Percentiles rank a stretch among this genome's conserved stretches.
These are phyloP conservation scores for Morinoia aosen DNA, from an alignment of 2,888 invertebrate genomes.

Conservation along the genomic window DNA sequence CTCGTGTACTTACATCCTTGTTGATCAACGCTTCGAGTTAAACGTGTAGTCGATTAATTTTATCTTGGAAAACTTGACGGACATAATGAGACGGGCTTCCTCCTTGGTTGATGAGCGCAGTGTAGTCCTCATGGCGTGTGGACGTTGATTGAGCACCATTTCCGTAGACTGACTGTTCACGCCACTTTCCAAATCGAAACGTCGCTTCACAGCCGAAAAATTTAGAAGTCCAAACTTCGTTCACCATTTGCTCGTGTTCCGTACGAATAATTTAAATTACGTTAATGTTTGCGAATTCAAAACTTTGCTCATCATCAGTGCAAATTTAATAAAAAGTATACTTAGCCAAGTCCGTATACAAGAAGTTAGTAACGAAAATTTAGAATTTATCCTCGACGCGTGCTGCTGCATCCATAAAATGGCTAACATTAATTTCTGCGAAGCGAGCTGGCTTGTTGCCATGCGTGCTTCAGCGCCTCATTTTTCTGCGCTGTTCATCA, in stretches of 20 bases:
- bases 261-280: background rate
- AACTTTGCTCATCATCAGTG: background rate
- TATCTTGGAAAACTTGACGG: background rate
- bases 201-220: background rate
- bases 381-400: background rate
- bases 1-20: background rate
- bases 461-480: constrained; percentile 3
- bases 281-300: background rate
- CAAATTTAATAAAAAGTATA: background rate
- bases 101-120: background rate
- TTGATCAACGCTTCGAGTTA: background rate
- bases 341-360: background rate
- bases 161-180: background rate
- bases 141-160: background rate
- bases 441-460: background rate
- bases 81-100: background rate
- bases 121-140: background rate
- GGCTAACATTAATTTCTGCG: background rate
- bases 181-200: background rate
- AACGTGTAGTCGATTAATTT: background rate
- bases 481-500: background rate
- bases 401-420: background rate
- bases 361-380: background rate
- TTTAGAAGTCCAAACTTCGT: background rate
- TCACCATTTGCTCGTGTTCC: background rate